Evolutionary conservation across 2,797 vertebrate genomes (phyloP).

Genomic region (Notoglanidium macrostoma): DNA sequence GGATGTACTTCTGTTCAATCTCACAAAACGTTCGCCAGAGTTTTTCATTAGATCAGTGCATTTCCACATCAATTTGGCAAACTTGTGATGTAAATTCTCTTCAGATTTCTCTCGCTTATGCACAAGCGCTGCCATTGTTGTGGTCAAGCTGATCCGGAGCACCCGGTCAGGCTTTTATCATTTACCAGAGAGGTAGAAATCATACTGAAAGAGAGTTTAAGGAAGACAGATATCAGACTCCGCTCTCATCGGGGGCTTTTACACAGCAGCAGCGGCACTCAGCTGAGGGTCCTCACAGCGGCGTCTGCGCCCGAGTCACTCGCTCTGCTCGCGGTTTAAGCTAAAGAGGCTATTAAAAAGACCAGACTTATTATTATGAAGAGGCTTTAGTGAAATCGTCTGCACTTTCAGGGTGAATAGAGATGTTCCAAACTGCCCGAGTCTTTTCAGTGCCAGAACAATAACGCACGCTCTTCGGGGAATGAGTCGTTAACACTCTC

Average conservation of each 20-base stretch:
- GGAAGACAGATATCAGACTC: neutral
- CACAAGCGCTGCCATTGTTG: too few relatives aligned
- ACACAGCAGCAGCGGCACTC: neutral
- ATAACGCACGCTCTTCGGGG: neutral
- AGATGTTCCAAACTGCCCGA: neutral
- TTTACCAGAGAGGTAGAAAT: neutral
- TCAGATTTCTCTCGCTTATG: too few relatives aligned
- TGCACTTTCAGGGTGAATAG: slow-evolving; percentile 1
- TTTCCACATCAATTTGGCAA: too few relatives aligned
- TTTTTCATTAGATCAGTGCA: too few relatives aligned
- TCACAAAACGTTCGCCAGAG: too few relatives aligned
- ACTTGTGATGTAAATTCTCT: too few relatives aligned
- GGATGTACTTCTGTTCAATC: too few relatives aligned
- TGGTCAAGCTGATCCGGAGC: too few relatives aligned
- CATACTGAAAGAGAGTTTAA: neutral
- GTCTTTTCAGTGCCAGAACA: neutral
- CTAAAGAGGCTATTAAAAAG: neutral
- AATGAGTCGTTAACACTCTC: neutral
- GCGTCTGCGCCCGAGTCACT: neutral
- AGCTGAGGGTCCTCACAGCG: neutral
- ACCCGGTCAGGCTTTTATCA: neutral
- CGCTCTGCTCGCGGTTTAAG: neutral
- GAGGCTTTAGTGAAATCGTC: neutral
- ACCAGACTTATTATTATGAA: neutral
- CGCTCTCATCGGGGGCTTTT: neutral